Evolutionary conservation across 2,113 vertebrate genomes (phyloP).

Genomic region (Dicerorhinus sumatrensis): DNA sequence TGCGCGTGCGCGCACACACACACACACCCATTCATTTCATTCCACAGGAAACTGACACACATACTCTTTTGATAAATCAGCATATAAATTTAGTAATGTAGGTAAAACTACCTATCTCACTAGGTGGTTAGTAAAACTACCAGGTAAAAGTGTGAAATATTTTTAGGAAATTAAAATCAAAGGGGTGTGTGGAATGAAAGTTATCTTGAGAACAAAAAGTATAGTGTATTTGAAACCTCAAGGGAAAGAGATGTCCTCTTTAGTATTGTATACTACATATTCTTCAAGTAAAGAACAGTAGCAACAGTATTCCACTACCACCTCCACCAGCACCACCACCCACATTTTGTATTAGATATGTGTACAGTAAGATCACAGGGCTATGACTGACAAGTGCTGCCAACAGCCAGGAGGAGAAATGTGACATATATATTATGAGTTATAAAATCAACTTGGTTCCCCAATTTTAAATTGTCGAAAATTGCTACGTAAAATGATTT

Average conservation of each 20-base stretch:
- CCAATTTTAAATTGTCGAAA: background rate
- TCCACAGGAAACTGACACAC: background rate
- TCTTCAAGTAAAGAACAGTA: background rate
- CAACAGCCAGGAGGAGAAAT: background rate
- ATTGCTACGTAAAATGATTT: slow-evolving; percentile 31
- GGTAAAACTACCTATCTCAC: background rate
- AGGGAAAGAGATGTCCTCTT: background rate
- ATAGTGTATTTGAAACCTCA: background rate
- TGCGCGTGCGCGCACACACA: background rate
- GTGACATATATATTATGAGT: background rate
- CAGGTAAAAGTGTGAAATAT: background rate
- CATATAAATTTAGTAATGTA: background rate
- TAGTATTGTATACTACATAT: background rate
- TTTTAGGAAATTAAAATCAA: background rate
- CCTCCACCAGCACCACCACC: background rate
- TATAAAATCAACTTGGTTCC: background rate
- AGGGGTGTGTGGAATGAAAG: background rate
- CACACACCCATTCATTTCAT: background rate
- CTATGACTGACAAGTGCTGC: background rate
- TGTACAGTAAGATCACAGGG: background rate
- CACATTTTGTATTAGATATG: background rate
- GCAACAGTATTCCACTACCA: background rate
- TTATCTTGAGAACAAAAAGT: background rate
- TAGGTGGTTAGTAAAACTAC: background rate
- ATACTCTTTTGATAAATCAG: background rate